Conservation (phyloP, 2,113 vertebrate genomes). For the Bufo gargarizans region DNA sequence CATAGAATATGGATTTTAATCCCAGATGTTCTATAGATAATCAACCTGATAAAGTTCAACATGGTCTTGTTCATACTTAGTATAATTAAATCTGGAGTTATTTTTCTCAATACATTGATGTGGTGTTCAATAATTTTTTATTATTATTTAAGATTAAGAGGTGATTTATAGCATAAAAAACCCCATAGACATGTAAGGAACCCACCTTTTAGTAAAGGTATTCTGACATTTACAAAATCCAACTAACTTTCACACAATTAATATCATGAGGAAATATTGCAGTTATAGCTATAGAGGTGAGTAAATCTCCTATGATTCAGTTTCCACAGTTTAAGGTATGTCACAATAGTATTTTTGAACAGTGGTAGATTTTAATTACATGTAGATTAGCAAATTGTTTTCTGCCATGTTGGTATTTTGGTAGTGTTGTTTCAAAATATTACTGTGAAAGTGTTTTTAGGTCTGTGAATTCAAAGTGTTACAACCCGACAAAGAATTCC, state of each 20-base stretch:
- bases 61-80: background rate
- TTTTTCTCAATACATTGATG: background rate
- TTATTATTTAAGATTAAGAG: slow-evolving; percentile 24
- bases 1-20: background rate
- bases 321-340: background rate
- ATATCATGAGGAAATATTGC: slow-evolving; percentile 78
- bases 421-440: too few species aligned
- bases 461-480: background rate
- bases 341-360: too few species aligned
- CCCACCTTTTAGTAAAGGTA: background rate
- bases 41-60: background rate
- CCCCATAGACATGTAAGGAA: background rate
- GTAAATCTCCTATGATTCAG: background rate
- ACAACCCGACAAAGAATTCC: background rate
- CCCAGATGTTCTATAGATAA: background rate
- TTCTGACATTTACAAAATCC: slow-evolving; percentile 13
- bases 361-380: background rate
- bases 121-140: slow-evolving; percentile 23
- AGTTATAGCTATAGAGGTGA: slow-evolving; percentile 8
- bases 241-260: slow-evolving; percentile 63
- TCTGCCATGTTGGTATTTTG: background rate
- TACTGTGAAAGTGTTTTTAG: too few species aligned
- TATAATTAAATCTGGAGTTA: background rate
- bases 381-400: background rate
- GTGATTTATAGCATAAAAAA: slow-evolving; percentile 34